These are phyloP conservation scores for Lepidochitona cinerea DNA, from an alignment of 2,888 invertebrate species.

Conservation along the genomic window DNA sequence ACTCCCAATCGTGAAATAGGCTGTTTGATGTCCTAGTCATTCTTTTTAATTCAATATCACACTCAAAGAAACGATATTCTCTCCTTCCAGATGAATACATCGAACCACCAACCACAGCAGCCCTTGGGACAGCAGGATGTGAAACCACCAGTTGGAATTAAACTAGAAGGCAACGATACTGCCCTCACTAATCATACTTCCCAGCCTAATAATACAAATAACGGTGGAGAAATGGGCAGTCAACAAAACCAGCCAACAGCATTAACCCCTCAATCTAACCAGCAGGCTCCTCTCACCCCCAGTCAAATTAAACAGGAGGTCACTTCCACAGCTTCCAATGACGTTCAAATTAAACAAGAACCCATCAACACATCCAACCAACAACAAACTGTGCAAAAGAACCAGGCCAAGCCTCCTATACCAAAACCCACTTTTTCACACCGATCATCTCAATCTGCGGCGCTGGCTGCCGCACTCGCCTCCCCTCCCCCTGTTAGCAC, in stretches of 20 bases:
- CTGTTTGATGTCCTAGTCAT: too few relatives aligned
- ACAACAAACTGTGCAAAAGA: neutral
- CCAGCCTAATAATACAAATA: neutral
- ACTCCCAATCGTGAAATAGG: too few relatives aligned
- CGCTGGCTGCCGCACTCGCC: slow-evolving; percentile 34
- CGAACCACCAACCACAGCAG: slow-evolving; percentile 63
- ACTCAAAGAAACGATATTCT: neutral
- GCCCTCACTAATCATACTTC: neutral
- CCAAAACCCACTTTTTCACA: neutral
- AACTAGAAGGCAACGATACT: slow-evolving; percentile 28
- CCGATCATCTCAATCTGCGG: slow-evolving; percentile 20
- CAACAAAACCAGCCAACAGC: neutral
- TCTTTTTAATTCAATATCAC: too few relatives aligned
- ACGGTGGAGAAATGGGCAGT: neutral
- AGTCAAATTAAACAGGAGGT: neutral
- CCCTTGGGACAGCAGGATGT: slow-evolving; percentile 32
- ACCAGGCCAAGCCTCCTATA: neutral
- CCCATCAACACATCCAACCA: neutral
- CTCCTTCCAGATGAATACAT: neutral
- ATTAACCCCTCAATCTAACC: neutral
- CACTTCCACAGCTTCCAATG: neutral
- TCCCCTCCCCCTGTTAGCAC: slow-evolving; percentile 35
- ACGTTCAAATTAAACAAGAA: slow-evolving; percentile 40
- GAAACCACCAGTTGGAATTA: slow-evolving; percentile 36
- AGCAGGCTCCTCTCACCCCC: neutral